Evolutionary conservation across 2,113 vertebrate species (phyloP), one percentile per base, ranked within the genome.

Genomic region (Phaethon lepturus): DNA sequence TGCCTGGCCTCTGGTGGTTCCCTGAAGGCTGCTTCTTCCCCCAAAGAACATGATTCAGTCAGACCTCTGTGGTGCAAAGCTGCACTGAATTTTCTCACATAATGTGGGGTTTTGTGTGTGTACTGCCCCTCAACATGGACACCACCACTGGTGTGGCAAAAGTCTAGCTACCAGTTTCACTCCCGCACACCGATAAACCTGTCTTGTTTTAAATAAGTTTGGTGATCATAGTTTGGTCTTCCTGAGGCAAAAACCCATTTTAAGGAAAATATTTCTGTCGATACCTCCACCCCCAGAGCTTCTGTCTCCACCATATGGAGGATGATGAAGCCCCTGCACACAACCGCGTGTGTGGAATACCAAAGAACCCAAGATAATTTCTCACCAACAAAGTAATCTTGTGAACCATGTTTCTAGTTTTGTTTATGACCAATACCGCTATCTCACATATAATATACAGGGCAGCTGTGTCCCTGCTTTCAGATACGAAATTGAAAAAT

Each of bases 201-300:
- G 28, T 33, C 72, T 69, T 47, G 6, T 62, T 92, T 71, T 40
- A 55, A 73, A 16, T 53, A 44, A 56, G 9, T 55, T 59, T 74
- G 44, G 56, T 64, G 47, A 38, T 62, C 10, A 3, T 31, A 77
- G 59, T 38, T 38, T 38, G 38, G 19, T 63, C 23, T 49, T 68
- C 69, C 56, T 91, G 77, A 74, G 69, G 44, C 67, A 33, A 67
- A 80, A 63, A 75, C 33, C 15, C 35, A 26, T 72, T 79, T 92
- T 72, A 68, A 83, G 23, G n/a, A 78, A 93, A 95, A 50, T 80
- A 74, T 35, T 91, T 87, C 18, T 81, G 17, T 90, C 84, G 38
- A 59, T 85, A 58, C 4, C 10, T 19, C 50, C 28, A 31, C 19
- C 18, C 33, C 53, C 26, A 75, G 77, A 78, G 45, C 40, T 75